These are phyloP conservation scores for Onychorhynchus coronatus DNA, from an alignment of 2,113 vertebrate genomes.

Conservation along the genomic window DNA sequence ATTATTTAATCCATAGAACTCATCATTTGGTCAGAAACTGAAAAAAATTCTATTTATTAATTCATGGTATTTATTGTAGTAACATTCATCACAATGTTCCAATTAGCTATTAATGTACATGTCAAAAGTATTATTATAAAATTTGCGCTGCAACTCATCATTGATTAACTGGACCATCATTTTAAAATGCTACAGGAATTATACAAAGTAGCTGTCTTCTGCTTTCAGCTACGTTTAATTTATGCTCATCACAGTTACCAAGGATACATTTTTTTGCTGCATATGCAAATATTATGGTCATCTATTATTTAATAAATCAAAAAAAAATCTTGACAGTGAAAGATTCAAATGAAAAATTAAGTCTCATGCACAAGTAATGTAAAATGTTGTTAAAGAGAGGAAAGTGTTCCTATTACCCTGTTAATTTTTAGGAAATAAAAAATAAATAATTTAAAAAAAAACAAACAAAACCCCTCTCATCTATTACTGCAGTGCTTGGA, in stretches of 20 bases:
- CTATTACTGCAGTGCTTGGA: not conserved
- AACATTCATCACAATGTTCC: not conserved
- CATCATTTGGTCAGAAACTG: not conserved
- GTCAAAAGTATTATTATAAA: not conserved
- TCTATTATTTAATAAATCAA: conserved; percentile 21
- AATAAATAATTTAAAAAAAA: too few relatives aligned
- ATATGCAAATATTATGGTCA: not conserved
- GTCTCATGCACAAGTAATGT: not conserved
- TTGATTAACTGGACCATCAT: conserved; percentile 13
- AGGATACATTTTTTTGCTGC: conserved; percentile 9
- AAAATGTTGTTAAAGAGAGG: not conserved
- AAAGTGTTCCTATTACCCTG: not conserved
- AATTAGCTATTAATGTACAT: conserved; percentile 26
- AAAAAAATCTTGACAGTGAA: not conserved
- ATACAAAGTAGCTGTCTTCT: conserved; percentile 4
- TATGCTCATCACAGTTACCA: conserved; percentile 5
- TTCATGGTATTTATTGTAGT: not conserved
- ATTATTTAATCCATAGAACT: conserved; percentile 27
- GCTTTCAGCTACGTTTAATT: not conserved
- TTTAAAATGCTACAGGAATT: conserved; percentile 17
- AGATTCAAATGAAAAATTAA: not conserved
- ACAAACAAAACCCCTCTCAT: too few relatives aligned
- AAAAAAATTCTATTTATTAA: not conserved
- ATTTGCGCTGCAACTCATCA: conserved; percentile 1
- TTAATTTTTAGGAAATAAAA: not conserved